Evolutionary conservation across 2,113 vertebrate species (phyloP), one percentile per base, ranked within the genome.

Genomic region (Erythrolamprus reginae): DNA sequence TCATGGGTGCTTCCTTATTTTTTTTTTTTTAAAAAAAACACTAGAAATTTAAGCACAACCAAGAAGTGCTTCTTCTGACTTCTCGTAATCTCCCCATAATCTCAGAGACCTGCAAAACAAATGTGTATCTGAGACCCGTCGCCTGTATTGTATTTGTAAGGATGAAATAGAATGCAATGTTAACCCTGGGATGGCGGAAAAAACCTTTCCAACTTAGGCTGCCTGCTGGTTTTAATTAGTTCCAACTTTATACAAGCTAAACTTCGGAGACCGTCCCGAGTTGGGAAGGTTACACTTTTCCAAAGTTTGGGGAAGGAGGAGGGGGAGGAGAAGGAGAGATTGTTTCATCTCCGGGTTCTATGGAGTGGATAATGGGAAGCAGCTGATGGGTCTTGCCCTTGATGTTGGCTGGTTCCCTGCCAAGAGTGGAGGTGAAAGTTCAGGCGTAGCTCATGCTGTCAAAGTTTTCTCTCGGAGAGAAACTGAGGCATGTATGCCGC

Each of bases 341-440:
- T n/a, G n/a, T 94, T 94, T 94, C 93, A 92, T 95, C 89, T 96
- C 90, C 92, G 95, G 95, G 96, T 96, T 96, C 96, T 96, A 95
- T 95, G 92, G 95, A 96, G 95, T 94, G 95, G 96, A 95, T 96
- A 96, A 96, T 96, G 95, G 93, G 95, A 96, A 93, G 94, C 96
- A 95, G 96, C 94, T 94, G 94, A 93, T 93, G 93, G 94, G 93
- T 94, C 95, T 93, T 92, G 94, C 93, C 90, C 93, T 93, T 91
- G 95, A 94, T 91, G 94, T 95, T 87, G 89, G 93, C 93, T 96
- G 95, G 94, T 61, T 3, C 23, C 82, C 93, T 96, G 95, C 96
- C 95, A 96, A 94, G 93, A 1, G 0, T 88, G n/a, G 92, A 96
- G 96, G 95, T 95, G 93, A 96, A 95, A 95, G 96, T 95, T 96